Evolutionary conservation across 2,113 vertebrate genomes (phyloP).

Genomic region (Hucho hucho): DNA sequence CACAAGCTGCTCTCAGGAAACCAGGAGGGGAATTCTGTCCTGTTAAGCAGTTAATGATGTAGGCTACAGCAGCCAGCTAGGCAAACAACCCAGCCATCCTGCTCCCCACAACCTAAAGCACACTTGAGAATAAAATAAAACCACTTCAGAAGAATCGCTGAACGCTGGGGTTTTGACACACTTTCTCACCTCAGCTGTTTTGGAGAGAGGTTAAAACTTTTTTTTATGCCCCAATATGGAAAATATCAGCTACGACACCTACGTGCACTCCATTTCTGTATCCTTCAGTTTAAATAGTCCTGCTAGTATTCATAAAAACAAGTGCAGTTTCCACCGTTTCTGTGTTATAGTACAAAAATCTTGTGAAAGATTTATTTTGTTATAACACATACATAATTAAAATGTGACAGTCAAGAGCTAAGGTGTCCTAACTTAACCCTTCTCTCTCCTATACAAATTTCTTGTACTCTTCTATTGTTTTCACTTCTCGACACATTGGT

Average conservation of each 20-base stretch:
- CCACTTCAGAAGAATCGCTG: slow-evolving; percentile 48
- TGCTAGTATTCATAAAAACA: too few relatives aligned
- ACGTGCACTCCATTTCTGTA: slow-evolving; percentile 16
- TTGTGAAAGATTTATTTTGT: neutral
- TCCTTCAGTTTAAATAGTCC: too few relatives aligned
- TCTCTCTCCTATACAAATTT: neutral
- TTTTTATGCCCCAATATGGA: slow-evolving; percentile 49
- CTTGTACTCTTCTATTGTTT: neutral
- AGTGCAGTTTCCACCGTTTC: too few relatives aligned
- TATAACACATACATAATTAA: neutral
- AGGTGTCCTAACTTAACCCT: neutral
- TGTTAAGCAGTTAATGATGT: slow-evolving; percentile 40
- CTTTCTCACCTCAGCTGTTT: slow-evolving; percentile 54
- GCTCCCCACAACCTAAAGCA: slow-evolving; percentile 19
- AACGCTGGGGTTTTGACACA: slow-evolving; percentile 34
- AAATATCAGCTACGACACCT: slow-evolving; percentile 31
- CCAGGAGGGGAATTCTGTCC: slow-evolving; percentile 36
- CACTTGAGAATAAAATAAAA: slow-evolving; percentile 9
- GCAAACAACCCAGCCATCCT: slow-evolving; percentile 27
- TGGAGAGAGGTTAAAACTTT: slow-evolving; percentile 43
- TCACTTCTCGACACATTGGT: neutral
- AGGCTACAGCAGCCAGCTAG: slow-evolving; percentile 7
- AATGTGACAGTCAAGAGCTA: neutral
- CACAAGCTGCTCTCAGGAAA: neutral
- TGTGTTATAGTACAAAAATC: neutral